Conservation (phyloP, 2,797 vertebrate genomes). For the Enteromius radiatus region DNA sequence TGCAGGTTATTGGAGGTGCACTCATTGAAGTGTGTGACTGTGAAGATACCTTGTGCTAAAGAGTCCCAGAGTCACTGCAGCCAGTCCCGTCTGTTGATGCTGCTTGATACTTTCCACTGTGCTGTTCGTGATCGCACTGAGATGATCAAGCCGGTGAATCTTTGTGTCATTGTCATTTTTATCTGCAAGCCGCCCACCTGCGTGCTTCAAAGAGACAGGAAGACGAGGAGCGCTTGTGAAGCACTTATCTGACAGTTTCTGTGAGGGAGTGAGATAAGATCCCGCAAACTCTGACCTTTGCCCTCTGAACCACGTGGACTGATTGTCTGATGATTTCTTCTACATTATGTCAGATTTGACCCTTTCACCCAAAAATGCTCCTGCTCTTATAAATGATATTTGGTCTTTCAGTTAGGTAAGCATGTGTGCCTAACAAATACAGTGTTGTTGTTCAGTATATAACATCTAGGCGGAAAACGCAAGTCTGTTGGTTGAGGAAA, state of each 20-base stretch:
- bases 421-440: not conserved
- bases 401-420: not conserved
- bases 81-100: not conserved
- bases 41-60: constrained; percentile 9
- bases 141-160: constrained; percentile 9
- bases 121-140: not conserved
- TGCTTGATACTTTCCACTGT: no score
- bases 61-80: constrained; percentile 1
- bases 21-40: not conserved
- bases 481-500: no score
- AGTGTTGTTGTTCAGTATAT: not conserved
- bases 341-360: not conserved
- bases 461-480: no score
- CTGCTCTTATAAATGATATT: not conserved
- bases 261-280: not conserved
- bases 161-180: constrained; percentile 4
- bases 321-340: not conserved
- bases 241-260: constrained; percentile 1
- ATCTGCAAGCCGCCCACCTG: constrained; percentile 20
- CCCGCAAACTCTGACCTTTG: constrained; percentile 11
- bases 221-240: not conserved
- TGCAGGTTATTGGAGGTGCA: not conserved
- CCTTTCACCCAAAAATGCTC: not conserved
- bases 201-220: constrained; percentile 10
- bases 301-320: not conserved